Base-by-base conservation (phyloP, 2,113 vertebrate species). In the Coracopsis vasa region DNA sequence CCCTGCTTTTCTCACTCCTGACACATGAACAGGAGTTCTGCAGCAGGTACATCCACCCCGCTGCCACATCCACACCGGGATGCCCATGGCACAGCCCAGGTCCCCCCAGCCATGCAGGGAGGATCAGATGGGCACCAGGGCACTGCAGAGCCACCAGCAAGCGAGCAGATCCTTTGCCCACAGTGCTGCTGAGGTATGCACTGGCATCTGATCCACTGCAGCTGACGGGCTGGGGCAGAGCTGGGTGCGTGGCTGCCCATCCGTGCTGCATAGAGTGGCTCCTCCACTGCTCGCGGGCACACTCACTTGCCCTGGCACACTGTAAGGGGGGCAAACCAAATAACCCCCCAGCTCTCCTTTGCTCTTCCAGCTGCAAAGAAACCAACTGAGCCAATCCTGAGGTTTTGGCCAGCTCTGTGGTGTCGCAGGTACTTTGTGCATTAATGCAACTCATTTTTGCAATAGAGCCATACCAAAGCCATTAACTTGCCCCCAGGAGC, bases 221-320 rank as follows among this genome's bases (percentile, higher is more conserved):
- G 77, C 88, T 94, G 91, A 44, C 25, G 16, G 41, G 73, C 10
- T 1, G 75, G 64, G 27, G 53, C 56, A 20, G 85, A 48, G 74
- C 61, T 21, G 88, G 82, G 64, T 27, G 24, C 88, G 19, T 79
- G 79, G 18, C 56, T 58, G 61, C 82, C 62, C 62, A 1, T 67
- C 61, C 3, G 0, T 1, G 6, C 80, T 67, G 45, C 78, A 3
- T 2, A 37, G 48, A 64, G 44, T 31, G 1, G 16, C 78, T 65
- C 25, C 1, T 48, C 78, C 2, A 7, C 44, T 1, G 0, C 39
- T 7, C 2, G 1, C 0, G 16, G 37, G 44, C 39, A 15, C 27
- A 0, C 48, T 53, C 1, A 0, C 62, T 51, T 66, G 20, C 47
- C 67, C 42, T 9, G 33, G 27, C 35, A 50, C 45, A n/a, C 29